Evolutionary conservation across 2,113 vertebrate genomes (phyloP), one percentile per base, ranked within the genome.

Genomic region (Trematocara nigrifrons): DNA sequence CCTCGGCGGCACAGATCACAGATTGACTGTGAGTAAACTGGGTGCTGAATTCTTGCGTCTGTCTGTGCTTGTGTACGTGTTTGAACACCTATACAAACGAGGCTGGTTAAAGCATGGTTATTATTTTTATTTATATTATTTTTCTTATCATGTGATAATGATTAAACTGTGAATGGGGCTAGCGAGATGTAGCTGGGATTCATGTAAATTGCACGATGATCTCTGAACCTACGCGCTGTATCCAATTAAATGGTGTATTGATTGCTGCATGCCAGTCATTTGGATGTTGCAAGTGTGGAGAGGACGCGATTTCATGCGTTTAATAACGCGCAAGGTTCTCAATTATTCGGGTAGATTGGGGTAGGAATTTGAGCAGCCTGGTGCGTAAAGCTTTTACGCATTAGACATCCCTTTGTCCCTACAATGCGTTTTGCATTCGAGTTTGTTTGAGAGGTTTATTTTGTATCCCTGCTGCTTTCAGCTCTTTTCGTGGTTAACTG

Each of bases 311-410:
- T 79, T 59, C 18, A 20, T 40, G 85, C 56, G 71, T 83, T 49
- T 79, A 57, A 51, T 45, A 83, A 76, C 59, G 64, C 64, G 59
- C 76, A 80, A 86, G 77, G 40, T 71, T 81, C 47, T 80, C 77
- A 90, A 69, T 90, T 53, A 79, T 38, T 84, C 45, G 83, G 22
- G 26, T 13, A 33, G 81, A 81, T 61, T 69, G 29, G 40, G 12
- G 40, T 83, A 80, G 83, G 35, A 83, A 20, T 91, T 61, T 80
- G 91, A 87, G 89, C 94, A 87, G 91, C 52, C 83, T 82, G 90
- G 81, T 87, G 94, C 94, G 94, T 94, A 95, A 95, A 92, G 89
- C 89, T 85, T 94, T 95, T 95, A 95, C 95, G 94, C 94, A 93
- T 94, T 89, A 90, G 94, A 80, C 86, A 92, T 86, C 91, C 89